Percentiles rank a stretch among this genome's conserved stretches.
phyloP scores from a whole-genome alignment of 2,888 invertebrate genomes.

The Apodemia duryi region DNA sequence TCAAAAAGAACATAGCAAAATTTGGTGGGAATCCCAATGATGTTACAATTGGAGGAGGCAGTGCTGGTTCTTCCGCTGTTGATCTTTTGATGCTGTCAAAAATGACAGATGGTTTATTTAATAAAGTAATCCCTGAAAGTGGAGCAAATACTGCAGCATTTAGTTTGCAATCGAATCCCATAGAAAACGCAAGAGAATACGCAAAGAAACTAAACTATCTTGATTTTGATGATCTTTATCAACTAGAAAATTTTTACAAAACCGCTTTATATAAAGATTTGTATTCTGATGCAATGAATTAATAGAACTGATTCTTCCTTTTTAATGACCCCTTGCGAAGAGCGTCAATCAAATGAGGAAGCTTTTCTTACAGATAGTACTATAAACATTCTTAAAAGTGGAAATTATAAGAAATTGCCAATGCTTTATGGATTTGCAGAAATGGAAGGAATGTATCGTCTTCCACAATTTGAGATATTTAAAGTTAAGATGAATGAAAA shows the following conservation, averaged over 20 bases:
- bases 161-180: conserved; percentile 29
- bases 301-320: conserved; percentile 18
- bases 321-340: conserved; percentile 36
- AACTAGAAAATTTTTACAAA: conserved; percentile 8
- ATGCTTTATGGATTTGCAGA: conserved; percentile 43
- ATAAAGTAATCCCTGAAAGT: conserved; percentile 47
- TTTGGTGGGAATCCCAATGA: conserved; percentile 53
- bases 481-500: too few species aligned
- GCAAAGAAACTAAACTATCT: background rate
- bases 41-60: conserved; percentile 46
- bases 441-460: conserved; percentile 39
- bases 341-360: conserved; percentile 34
- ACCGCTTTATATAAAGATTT: background rate
- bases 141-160: conserved; percentile 39
- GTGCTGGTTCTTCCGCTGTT: conserved; percentile 47
- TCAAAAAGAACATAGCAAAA: conserved; percentile 42
- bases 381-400: conserved; percentile 36
- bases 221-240: background rate
- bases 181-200: background rate
- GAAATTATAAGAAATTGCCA: conserved; percentile 27
- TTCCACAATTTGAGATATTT: conserved; percentile 28
- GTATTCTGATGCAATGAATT: background rate
- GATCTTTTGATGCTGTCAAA: conserved; percentile 46
- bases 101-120: conserved; percentile 42
- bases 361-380: conserved; percentile 41